Conservation (phyloP, 2,113 vertebrate species). For the Oryzias melastigma region DNA sequence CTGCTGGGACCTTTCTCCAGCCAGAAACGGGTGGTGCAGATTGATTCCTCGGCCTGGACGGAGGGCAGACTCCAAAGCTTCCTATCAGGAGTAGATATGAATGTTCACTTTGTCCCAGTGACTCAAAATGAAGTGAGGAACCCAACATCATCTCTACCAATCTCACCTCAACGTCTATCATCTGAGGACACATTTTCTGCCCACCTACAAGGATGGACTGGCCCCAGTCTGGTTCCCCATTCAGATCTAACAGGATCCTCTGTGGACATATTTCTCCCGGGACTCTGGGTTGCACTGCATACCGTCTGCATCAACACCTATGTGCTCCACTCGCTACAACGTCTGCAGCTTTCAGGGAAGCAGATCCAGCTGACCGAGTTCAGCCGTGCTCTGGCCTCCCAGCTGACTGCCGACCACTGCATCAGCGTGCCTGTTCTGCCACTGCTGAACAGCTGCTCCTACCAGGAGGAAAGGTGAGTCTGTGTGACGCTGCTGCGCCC, state of each 20-base stretch:
- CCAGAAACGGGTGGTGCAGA: slow-evolving; percentile 40
- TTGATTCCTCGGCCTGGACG: slow-evolving; percentile 59
- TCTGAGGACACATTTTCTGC: slow-evolving; percentile 3
- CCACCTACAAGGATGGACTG: slow-evolving; percentile 61
- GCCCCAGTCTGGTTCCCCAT: slow-evolving; percentile 36
- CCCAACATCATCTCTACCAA: neutral
- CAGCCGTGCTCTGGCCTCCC: slow-evolving; percentile 54
- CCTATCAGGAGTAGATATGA: slow-evolving; percentile 40
- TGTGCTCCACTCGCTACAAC: slow-evolving; percentile 53
- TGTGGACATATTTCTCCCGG: slow-evolving; percentile 43
- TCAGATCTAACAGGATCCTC: slow-evolving; percentile 9
- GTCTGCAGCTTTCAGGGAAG: slow-evolving; percentile 11
- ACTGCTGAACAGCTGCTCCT: slow-evolving; percentile 43
- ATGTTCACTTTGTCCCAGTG: slow-evolving; percentile 36
- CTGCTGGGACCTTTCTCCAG: slow-evolving; percentile 61
- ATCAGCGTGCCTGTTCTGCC: slow-evolving; percentile 32
- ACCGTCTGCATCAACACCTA: slow-evolving; percentile 62
- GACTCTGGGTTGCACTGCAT: slow-evolving; percentile 51
- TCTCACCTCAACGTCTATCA: neutral
- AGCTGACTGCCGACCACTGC: slow-evolving; percentile 46
- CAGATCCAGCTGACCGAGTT: slow-evolving; percentile 36
- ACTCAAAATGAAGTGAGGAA: neutral
- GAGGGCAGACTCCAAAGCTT: slow-evolving; percentile 41
- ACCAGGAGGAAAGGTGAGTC: slow-evolving; percentile 48
- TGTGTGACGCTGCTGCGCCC: neutral